Conservation (phyloP, 1,140 invertebrate genomes). For the Cydia pomonella region DNA sequence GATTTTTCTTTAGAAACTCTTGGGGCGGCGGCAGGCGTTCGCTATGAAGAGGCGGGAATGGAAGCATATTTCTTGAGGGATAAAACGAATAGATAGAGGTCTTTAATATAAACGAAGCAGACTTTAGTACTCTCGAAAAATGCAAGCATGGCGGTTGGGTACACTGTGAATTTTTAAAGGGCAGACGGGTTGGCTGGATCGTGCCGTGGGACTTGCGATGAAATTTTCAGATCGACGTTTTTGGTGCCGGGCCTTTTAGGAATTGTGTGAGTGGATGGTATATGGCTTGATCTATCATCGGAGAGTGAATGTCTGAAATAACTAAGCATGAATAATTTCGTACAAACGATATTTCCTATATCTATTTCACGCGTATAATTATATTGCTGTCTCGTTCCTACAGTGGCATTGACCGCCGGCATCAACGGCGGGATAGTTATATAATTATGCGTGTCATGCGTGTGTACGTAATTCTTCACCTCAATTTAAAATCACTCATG, state of each 20-base stretch:
- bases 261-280: not conserved
- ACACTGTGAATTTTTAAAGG: conserved; percentile 75
- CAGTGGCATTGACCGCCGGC: too few species aligned
- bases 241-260: not conserved
- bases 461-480: too few species aligned
- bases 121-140: conserved; percentile 79
- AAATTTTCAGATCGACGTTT: conserved; percentile 19
- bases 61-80: conserved; percentile 54
- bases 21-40: conserved; percentile 3
- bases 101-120: conserved; percentile 80
- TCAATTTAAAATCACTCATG: too few species aligned
- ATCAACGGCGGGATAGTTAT: too few species aligned
- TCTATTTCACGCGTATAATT: too few species aligned
- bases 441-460: too few species aligned
- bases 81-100: conserved; percentile 80
- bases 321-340: too few species aligned
- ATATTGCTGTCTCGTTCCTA: too few species aligned
- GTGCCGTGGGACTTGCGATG: conserved; percentile 18
- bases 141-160: conserved; percentile 67
- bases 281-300: not conserved
- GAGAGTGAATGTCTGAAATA: too few species aligned
- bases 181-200: conserved; percentile 39
- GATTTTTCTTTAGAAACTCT: conserved; percentile 29
- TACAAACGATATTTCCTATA: too few species aligned
- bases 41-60: conserved; percentile 64